Evolutionary conservation across 2,888 invertebrate genomes (phyloP), one percentile per base, ranked within the genome.

Genomic region (Caenorhabditis parvicauda): DNA sequence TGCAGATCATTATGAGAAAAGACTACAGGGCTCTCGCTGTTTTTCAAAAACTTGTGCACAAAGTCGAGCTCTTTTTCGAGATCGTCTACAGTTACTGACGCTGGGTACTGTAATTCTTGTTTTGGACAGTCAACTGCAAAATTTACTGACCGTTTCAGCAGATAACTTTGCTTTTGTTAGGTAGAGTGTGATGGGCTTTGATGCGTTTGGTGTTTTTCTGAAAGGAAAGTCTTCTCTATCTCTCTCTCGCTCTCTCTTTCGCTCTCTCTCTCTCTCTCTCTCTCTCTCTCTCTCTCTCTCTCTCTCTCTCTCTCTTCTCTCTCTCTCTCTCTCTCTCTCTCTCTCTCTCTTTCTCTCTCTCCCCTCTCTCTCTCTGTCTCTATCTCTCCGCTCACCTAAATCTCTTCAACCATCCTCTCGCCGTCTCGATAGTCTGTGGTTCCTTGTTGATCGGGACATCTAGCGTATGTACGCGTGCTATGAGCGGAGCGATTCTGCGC

Each of bases 341-440:
- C n/a, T n/a, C n/a, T n/a, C n/a, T n/a, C n/a, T n/a, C n/a, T n/a
- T n/a, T n/a, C n/a, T n/a, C n/a, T n/a, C n/a, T n/a, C n/a, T n/a
- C n/a, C n/a, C n/a, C n/a, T n/a, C n/a, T n/a, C n/a, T 35, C 22
- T 29, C 19, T 2, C 6, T 28, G 25, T 39, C 9, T 29, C 32
- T 17, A 46, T 29, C 3, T 17, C n/a, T 9, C 2, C n/a, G n/a
- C 44, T 9, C 27, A 59, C 48, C 62, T 54, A 44, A 66, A 59
- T 27, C 59, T 47, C 9, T 54, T 54, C 12, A 66, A 14, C 72
- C 72, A 72, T 22, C 81, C 56, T 85, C 92, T 89, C 4, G 90
- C 92, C 0, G 76, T 92, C 89, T 89, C 90, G 91, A 95, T 82
- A 90, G 93, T 94, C 52, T 88, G 88, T 0, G 95, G 93, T 75